Conservation (phyloP, 2,888 invertebrate genomes). For the Trissoscelio sp. region DNA sequence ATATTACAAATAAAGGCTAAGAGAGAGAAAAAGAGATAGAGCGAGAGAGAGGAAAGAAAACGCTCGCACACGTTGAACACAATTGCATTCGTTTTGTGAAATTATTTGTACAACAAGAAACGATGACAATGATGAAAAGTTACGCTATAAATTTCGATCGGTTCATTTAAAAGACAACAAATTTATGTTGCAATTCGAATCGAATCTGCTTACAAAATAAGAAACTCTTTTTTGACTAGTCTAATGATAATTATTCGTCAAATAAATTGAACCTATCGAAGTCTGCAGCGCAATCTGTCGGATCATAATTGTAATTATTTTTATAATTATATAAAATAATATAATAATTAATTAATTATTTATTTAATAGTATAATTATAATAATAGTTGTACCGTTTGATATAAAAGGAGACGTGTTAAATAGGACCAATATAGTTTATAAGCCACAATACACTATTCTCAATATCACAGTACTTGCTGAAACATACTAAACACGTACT, state of each 20-base stretch:
- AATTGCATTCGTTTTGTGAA: conserved; percentile 77
- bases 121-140: conserved; percentile 58
- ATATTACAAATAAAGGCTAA: background rate
- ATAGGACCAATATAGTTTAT: conserved; percentile 78
- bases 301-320: conserved; percentile 18
- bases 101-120: conserved; percentile 72
- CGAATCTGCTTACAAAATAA: background rate
- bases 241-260: conserved; percentile 9
- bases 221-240: conserved; percentile 44
- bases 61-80: conserved; percentile 75
- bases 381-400: conserved; percentile 77
- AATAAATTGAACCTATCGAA: conserved; percentile 23
- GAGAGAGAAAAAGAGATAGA: too few relatives aligned
- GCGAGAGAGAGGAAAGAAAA: conserved; percentile 10
- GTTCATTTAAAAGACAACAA: too few relatives aligned
- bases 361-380: conserved; percentile 73
- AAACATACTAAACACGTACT: conserved; percentile 80
- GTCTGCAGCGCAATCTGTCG: conserved; percentile 1
- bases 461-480: conserved; percentile 83
- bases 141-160: conserved; percentile 24
- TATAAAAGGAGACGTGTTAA: conserved; percentile 78
- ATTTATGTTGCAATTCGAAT: background rate
- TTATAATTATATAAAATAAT: conserved; percentile 54
- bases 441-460: conserved; percentile 82
- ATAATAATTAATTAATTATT: too few relatives aligned